Base-by-base conservation (phyloP, 2,888 invertebrate species). In the Sussaba pulchella region DNA sequence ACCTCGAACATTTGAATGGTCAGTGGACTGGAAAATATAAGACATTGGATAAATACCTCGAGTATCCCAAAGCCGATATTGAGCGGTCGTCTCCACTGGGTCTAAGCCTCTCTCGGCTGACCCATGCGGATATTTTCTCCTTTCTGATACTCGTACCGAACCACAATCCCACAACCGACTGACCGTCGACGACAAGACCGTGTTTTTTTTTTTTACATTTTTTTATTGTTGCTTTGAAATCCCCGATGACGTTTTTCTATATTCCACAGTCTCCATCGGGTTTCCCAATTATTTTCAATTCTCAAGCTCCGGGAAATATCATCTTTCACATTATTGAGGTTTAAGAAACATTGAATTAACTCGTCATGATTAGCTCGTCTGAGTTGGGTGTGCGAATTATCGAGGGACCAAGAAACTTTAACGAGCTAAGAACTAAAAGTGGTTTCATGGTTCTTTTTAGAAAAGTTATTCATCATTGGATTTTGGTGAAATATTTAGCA, bases 101-200 rank as follows among this genome's bases (percentile, higher is more conserved):
- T 91, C 87, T 92, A 91, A 92, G 92, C 91, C 88, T 87, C 91
- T 91, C 90, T 89, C 82, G 90, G 91, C 91, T 92, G 92, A 92
- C 92, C 92, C 91, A 91, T 88, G 91, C 92, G 92, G 91, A 92
- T 92, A 91, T 91, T 91, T 91, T 90, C 83, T 85, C 87, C 87
- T 87, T 85, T 84, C 72, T 52, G 76, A 70, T 43, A 75, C 31
- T 45, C 41, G 57, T 14, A 31, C 31, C 61, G 63, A 39, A 47
- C 61, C 67, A 26, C 52, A 59, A 52, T n/a, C n/a, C n/a, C n/a
- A n/a, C n/a, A 39, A 36, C 47, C 45, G 50, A n/a, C 52, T 71
- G 59, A 41, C 64, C 70, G 75, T 66, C 59, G 63, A 73, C 64
- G 54, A 54, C 47, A 47, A 52, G 73, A 66, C n/a, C n/a, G n/a